Percentiles rank a stretch among this genome's conserved stretches.
Conservation (phyloP, 2,113 vertebrate species). For the Potamarius usumacintae region DNA sequence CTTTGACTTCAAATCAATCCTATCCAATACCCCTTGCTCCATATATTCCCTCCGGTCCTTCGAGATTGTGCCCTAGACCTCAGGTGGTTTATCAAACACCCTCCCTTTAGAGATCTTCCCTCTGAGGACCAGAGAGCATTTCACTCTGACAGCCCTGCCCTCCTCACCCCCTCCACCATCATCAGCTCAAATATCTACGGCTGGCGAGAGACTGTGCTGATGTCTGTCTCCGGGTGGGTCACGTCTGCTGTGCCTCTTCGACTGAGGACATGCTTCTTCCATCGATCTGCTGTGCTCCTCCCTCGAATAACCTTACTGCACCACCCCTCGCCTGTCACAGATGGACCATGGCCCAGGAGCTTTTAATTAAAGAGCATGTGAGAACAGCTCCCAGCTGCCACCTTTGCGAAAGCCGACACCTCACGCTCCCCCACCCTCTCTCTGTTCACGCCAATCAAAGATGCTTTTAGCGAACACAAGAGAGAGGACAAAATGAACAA, state of each 20-base stretch:
- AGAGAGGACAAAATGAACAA: conserved; percentile 60
- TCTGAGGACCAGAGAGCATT: conserved; percentile 31
- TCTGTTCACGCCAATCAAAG: conserved; percentile 67
- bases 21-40: conserved; percentile 35
- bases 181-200: conserved; percentile 58
- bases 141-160: conserved; percentile 12
- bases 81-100: conserved; percentile 35
- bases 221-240: conserved; percentile 62
- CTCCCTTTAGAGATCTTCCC: not conserved
- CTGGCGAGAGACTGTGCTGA: conserved; percentile 45
- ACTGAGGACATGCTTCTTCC: conserved; percentile 65
- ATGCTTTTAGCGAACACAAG: conserved; percentile 67
- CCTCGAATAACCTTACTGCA: not conserved
- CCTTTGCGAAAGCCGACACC: conserved; percentile 72
- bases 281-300: conserved; percentile 68
- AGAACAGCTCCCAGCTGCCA: conserved; percentile 76
- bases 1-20: conserved; percentile 46
- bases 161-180: not conserved
- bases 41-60: conserved; percentile 12
- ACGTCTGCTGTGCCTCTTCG: conserved; percentile 56
- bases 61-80: not conserved
- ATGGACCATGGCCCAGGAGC: conserved; percentile 73
- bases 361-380: conserved; percentile 80
- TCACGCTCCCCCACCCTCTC: conserved; percentile 31
- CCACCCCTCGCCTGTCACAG: conserved; percentile 65